These are phyloP conservation scores for Pygoscelis adeliae DNA, from an alignment of 2,113 vertebrate species.

Conservation along the genomic window DNA sequence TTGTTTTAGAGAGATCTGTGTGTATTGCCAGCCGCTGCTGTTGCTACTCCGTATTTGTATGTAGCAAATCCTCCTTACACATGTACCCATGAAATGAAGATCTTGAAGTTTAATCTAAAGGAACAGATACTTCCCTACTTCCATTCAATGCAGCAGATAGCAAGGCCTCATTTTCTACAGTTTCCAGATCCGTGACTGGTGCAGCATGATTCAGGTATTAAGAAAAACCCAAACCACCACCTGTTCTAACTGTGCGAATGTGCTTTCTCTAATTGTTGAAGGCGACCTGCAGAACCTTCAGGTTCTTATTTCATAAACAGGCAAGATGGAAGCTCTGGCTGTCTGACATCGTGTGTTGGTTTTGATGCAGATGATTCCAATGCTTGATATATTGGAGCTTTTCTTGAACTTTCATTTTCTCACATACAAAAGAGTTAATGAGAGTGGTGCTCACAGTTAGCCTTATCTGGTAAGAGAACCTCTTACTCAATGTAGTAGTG, in stretches of 20 bases:
- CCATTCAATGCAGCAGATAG: constrained; percentile 67
- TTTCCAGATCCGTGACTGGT: constrained; percentile 80
- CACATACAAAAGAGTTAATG: constrained; percentile 81
- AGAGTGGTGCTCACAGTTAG: constrained; percentile 75
- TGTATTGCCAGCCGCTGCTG: constrained; percentile 81
- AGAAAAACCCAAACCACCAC: background rate
- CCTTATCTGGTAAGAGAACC: constrained; percentile 78
- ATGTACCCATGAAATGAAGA: constrained; percentile 70
- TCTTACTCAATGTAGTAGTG: background rate
- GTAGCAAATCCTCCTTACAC: constrained; percentile 74
- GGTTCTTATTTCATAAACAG: background rate
- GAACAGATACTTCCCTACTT: constrained; percentile 69
- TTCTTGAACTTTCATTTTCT: constrained; percentile 82
- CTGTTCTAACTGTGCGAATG: background rate
- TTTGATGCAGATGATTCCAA: constrained; percentile 79
- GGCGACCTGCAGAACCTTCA: background rate
- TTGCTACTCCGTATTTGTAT: constrained; percentile 71
- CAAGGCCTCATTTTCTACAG: constrained; percentile 61
- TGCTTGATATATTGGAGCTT: constrained; percentile 81
- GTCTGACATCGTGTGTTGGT: constrained; percentile 81
- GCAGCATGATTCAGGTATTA: constrained; percentile 85
- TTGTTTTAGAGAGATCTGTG: constrained; percentile 74
- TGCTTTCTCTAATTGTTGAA: background rate
- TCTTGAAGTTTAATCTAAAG: constrained; percentile 57
- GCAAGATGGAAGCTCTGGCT: constrained; percentile 70